Base-by-base conservation (phyloP, 2,797 vertebrate genomes). In the Periparus ater region DNA sequence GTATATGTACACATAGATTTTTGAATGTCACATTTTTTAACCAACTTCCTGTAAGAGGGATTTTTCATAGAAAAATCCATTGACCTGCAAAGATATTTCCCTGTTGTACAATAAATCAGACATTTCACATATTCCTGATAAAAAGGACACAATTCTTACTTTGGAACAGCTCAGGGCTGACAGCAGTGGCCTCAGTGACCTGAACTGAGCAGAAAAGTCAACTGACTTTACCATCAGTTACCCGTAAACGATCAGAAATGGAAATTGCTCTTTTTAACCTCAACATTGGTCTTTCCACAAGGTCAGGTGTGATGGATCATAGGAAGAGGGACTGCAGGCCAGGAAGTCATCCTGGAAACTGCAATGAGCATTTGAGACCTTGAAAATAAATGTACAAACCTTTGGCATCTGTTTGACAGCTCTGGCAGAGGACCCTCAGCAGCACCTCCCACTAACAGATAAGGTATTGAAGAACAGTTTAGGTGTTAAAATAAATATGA, bases 251-350 rank as follows among this genome's bases (percentile, higher is more conserved):
- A 66, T 75, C 47, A 66, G 62, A 94, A 91, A n/a, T 67, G 30
- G 34, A 88, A 93, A 71, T 55, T 65, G 30, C 26, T 82, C 17
- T 75, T 42, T 72, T 20, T 80, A 40, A 66, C 13, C 5, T 88
- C 48, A 73, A 0, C 38, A 30, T 10, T 42, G 42, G 15, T 71
- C 27, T 51, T 90, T 81, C 54, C 25, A 85, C 14, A 48, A 47
- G 22, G 22, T 27, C 0, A 0, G 8, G 17, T n/a, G 17, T 19
- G 4, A 12, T 65, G 32, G 11, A 16, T 85, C 2, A 1, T 25
- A 47, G 27, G 19, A 76, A 91, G 18, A 70, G 17, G 8, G 42
- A 23, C 29, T 70, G 25, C 34, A 67, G 48, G 53, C n/a, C 54
- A 67, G 32, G 42, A 53, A 32, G 67, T 6, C 29, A 58, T 55